A percentile compares a stretch with the other conserved stretches of the same genome.
Evolutionary conservation across 2,888 invertebrate genomes (phyloP).

Genomic region (Volucella zonaria): DNA sequence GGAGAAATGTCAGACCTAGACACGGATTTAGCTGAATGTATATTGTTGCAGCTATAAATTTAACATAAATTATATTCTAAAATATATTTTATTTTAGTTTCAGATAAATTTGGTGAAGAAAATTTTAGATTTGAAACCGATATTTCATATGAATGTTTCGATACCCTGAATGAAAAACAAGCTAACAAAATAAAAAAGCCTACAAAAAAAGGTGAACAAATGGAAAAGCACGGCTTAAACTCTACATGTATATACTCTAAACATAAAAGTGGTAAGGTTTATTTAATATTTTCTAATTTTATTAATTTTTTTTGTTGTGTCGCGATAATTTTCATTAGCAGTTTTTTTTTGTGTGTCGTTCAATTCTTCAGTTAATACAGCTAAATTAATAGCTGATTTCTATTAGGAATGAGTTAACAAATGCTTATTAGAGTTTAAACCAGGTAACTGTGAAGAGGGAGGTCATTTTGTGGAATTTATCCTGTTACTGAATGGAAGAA

Average conservation of each 20-base stretch:
- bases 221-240: slow-evolving; percentile 9
- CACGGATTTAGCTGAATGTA: slow-evolving; percentile 57
- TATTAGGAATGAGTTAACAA: too few relatives aligned
- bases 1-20: slow-evolving; percentile 51
- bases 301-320: not conserved
- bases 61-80: not conserved
- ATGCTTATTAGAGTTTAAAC: too few relatives aligned
- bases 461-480: too few relatives aligned
- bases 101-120: slow-evolving; percentile 53
- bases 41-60: not conserved
- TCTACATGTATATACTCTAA: not conserved
- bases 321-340: too few relatives aligned
- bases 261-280: slow-evolving; percentile 16
- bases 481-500: too few relatives aligned
- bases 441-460: too few relatives aligned
- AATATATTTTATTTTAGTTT: slow-evolving; percentile 33
- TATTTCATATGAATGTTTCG: slow-evolving; percentile 15
- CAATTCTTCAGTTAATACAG: too few relatives aligned
- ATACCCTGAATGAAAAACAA: not conserved
- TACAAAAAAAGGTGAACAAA: not conserved
- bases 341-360: too few relatives aligned
- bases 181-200: slow-evolving; percentile 15
- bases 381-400: too few relatives aligned
- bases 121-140: slow-evolving; percentile 46
- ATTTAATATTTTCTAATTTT: not conserved